Evolutionary conservation across 2,113 vertebrate species (phyloP), one percentile per base, ranked within the genome.

Genomic region (Nettapus auritus): DNA sequence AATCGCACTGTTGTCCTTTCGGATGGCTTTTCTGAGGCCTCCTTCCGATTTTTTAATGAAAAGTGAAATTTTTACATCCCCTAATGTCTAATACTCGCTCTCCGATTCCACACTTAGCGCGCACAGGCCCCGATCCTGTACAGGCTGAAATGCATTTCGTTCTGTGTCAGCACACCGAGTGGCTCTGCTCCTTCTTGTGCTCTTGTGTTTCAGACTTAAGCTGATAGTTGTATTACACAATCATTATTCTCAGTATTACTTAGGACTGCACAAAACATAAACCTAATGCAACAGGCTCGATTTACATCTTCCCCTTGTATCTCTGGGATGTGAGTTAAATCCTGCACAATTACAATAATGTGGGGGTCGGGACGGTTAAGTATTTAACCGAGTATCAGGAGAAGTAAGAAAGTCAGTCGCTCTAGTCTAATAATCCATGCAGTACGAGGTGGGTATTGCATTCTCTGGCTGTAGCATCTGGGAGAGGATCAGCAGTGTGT

Each of bases 391-490:
- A 81, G 18, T 74, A 77, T 91, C 55, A 75, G 82, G 77, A 69
- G 7, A 52, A 83, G 42, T 34, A 40, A 88, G 70, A 74, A 85
- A 70, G 38, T 55, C 62, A 57, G n/a, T 64, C 74, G 14, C 69
- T 74, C 6, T 62, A 36, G 36, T 79, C 66, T 92, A 60, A 90
- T 91, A 91, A 74, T 66, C 36, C 29, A 17, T 63, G 50, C 88
- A 69, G 68, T 77, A 73, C 0, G 9, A 90, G 92, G 55, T 93
- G 46, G 42, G 40, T 90, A 69, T 79, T 90, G 59, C 81, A 82
- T 93, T 96, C 66, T 76, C 76, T 92, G 64, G 38, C 81, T 94
- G 70, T 87, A 85, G 94, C 90, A 87, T 94, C 81, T 92, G 78
- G 57, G 77, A 75, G 57, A 89, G 53, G 44, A 93, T 93, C 77